These are phyloP conservation scores for Orthosia gracilis DNA, from an alignment of 2,888 invertebrate genomes.

Conservation along the genomic window DNA sequence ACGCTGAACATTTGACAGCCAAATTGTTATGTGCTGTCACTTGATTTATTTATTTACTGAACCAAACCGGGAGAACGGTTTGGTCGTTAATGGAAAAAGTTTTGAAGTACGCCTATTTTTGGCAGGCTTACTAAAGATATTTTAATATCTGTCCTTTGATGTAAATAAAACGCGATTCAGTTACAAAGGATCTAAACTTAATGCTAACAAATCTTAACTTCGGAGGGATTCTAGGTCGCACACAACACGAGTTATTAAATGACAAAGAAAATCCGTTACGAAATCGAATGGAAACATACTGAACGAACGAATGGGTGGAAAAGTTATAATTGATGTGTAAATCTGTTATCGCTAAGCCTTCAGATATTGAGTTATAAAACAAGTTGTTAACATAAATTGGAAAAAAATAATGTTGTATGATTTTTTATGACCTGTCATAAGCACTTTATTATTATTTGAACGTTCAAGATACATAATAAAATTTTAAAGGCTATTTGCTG, in stretches of 20 bases:
- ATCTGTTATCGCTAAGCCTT: conserved; percentile 84
- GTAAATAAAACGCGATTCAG: conserved; percentile 33
- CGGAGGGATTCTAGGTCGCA: conserved; percentile 45
- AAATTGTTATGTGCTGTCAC: conserved; percentile 62
- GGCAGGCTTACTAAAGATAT: conserved; percentile 26
- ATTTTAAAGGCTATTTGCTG: conserved; percentile 84
- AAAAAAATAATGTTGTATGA: conserved; percentile 85
- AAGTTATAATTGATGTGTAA: conserved; percentile 86
- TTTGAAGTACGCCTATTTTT: conserved; percentile 50
- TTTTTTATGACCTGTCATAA: conserved; percentile 87
- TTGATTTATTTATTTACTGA: conserved; percentile 64
- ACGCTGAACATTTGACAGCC: conserved; percentile 64
- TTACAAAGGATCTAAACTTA: conserved; percentile 43
- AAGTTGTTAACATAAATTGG: conserved; percentile 89
- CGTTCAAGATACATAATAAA: conserved; percentile 85
- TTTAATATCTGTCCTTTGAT: conserved; percentile 43
- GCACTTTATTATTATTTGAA: conserved; percentile 88
- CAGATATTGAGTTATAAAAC: conserved; percentile 87
- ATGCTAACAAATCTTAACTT: conserved; percentile 42
- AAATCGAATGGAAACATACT: conserved; percentile 56
- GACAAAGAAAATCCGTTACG: conserved; percentile 54
- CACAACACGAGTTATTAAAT: conserved; percentile 47
- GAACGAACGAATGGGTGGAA: conserved; percentile 74
- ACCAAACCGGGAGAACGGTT: conserved; percentile 14
- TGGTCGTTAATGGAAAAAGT: conserved; percentile 59